phyloP scores from a whole-genome alignment of 1,140 invertebrate genomes.

The Ericerus pela region DNA sequence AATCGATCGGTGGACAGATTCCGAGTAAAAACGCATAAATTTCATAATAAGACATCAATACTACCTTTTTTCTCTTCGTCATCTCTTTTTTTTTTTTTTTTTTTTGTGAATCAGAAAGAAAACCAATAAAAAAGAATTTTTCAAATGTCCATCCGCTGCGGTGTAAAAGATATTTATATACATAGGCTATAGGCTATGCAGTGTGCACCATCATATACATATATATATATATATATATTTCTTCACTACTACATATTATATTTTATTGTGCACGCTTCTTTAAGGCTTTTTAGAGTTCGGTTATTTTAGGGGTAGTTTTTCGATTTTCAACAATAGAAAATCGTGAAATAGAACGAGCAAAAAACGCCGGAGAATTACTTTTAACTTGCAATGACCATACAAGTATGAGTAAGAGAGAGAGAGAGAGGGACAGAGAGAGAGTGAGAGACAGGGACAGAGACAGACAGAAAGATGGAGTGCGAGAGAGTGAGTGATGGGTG shows the following conservation, averaged over 20 bases:
- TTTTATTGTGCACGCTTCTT: slow-evolving; percentile 12
- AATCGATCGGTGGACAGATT: slow-evolving; percentile 3
- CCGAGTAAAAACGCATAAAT: slow-evolving; percentile 5
- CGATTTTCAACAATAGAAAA: background rate
- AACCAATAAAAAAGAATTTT: slow-evolving; percentile 12
- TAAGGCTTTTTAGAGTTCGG: slow-evolving; percentile 5
- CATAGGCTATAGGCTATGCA: too few relatives aligned
- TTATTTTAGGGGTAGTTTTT: slow-evolving; percentile 11
- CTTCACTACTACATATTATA: too few relatives aligned
- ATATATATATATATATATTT: too few relatives aligned
- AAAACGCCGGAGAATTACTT: slow-evolving; percentile 1
- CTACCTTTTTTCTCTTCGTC: too few relatives aligned
- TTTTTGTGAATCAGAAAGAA: slow-evolving; percentile 6
- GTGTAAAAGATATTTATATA: slow-evolving; percentile 12
- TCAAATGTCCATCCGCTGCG: slow-evolving; percentile 9
- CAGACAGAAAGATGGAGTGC: too few relatives aligned
- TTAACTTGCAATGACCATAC: slow-evolving; percentile 5
- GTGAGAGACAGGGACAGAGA: too few relatives aligned
- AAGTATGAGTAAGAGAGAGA: too few relatives aligned
- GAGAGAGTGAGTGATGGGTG: too few relatives aligned
- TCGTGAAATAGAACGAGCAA: slow-evolving; percentile 4
- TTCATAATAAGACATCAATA: slow-evolving; percentile 10
- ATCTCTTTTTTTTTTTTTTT: too few relatives aligned
- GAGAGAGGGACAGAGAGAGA: too few relatives aligned
- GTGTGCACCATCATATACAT: too few relatives aligned